Evolutionary conservation across 2,113 vertebrate species (phyloP), one percentile per base, ranked within the genome.

Genomic region (Eurypyga helias): DNA sequence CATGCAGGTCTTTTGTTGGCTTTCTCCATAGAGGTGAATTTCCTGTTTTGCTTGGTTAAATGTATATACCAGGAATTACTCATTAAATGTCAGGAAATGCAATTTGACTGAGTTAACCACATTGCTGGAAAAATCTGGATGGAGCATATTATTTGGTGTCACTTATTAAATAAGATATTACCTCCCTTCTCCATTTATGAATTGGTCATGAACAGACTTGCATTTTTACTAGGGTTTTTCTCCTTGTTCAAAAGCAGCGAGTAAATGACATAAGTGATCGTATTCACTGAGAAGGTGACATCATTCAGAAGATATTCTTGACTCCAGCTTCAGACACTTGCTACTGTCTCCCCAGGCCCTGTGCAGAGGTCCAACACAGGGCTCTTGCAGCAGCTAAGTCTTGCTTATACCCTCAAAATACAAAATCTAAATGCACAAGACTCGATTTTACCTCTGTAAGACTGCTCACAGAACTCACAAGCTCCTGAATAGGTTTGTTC

Each of bases 21-120:
- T 89, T 91, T 95, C 72, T 87, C 52, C 78, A 89, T 7, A 70
- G 93, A 94, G 36, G 65, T 89, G 89, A 87, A 91, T 94, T 96
- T 96, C 94, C 92, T 96, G 91, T 77, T 94, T 96, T 94, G 91
- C 66, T 70, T 85, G 46, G 57, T 92, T 80, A 89, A 96, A 94
- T 89, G 66, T 94, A 96, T 91, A 85, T 83, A 93, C 87, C 77
- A 97, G 91, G 93, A 94, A 96, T 96, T 87, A 87, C 83, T 96
- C 86, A 91, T 73, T 94, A 84, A 79, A 89, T 54, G 36, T 80
- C 83, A 97, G 94, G 87, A 97, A 97, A 95, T 85, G 18, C 83
- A 93, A 69, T 87, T 82, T 11, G 2, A 84, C 73, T 66, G 91
- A 72, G 52, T 89, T 91, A 93, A 81, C 79, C 34, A 24, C 4